phyloP scores from a whole-genome alignment of 1,140 invertebrate genomes.

The Drosophila baimaii region DNA sequence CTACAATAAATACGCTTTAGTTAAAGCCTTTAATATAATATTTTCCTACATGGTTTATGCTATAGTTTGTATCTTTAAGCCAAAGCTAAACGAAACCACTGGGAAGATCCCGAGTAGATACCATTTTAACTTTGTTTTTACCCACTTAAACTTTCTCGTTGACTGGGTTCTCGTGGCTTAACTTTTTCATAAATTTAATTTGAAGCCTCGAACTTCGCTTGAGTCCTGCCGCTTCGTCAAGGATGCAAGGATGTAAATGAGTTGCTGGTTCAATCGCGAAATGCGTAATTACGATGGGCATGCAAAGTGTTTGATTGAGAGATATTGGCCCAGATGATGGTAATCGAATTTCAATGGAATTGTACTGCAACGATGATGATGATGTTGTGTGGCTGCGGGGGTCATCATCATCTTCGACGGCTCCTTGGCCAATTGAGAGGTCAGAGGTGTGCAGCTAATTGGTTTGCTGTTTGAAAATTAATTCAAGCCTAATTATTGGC shows the following conservation, averaged over 20 bases:
- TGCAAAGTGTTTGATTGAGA: slow-evolving; percentile 71
- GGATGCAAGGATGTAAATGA: slow-evolving; percentile 28
- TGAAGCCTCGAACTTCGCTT: slow-evolving; percentile 5
- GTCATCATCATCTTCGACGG: not conserved
- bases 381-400: not conserved
- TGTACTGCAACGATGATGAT: slow-evolving; percentile 32
- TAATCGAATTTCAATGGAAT: slow-evolving; percentile 72
- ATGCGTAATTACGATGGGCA: slow-evolving; percentile 53
- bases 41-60: not conserved
- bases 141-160: slow-evolving; percentile 18
- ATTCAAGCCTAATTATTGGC: slow-evolving; percentile 76
- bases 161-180: not conserved
- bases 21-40: too few species aligned
- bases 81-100: not conserved
- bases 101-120: not conserved
- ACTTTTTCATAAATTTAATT: slow-evolving; percentile 30
- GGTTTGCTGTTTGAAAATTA: slow-evolving; percentile 74
- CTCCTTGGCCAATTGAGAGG: slow-evolving; percentile 13
- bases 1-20: too few species aligned
- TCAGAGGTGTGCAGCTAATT: slow-evolving; percentile 67
- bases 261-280: slow-evolving; percentile 14
- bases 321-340: slow-evolving; percentile 55
- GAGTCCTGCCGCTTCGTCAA: not conserved
- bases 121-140: slow-evolving; percentile 26
- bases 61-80: not conserved